Evolutionary conservation across 1,140 invertebrate genomes (phyloP).

Genomic region (Rhizoglyphus robini): DNA sequence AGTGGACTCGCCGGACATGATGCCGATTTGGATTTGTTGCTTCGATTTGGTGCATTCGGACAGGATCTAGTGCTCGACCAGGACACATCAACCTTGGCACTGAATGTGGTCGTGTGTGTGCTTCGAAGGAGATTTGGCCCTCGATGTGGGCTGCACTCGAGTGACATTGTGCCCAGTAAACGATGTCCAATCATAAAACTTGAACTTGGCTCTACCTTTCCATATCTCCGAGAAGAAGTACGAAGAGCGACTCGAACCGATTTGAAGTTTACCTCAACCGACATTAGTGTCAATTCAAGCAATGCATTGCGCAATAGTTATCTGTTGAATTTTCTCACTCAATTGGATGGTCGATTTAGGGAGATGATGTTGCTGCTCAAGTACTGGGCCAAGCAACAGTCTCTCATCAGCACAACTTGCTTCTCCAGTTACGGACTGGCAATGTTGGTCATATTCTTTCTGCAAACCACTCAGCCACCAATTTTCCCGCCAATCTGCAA

Average conservation of each 20-base stretch:
- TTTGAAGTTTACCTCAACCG: not conserved
- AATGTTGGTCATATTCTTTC: not conserved
- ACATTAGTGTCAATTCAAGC: not conserved
- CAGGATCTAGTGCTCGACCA: not conserved
- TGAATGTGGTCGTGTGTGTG: not conserved
- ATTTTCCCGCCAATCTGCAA: not conserved
- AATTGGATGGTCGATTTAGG: not conserved
- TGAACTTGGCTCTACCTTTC: not conserved
- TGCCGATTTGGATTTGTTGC: not conserved
- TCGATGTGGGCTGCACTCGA: not conserved
- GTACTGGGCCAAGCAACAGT: not conserved
- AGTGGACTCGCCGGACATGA: not conserved
- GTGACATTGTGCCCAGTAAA: not conserved
- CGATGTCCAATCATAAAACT: slow-evolving; percentile 6
- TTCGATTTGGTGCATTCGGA: not conserved
- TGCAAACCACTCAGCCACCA: not conserved
- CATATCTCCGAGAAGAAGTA: not conserved
- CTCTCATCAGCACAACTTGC: not conserved
- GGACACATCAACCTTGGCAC: not conserved
- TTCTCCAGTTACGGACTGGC: not conserved
- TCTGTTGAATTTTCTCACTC: not conserved
- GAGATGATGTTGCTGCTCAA: not conserved
- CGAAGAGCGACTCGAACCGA: not conserved
- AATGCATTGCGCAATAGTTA: not conserved
- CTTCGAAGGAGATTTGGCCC: not conserved